Conservation (phyloP, 2,888 invertebrate genomes). For the Cacoxenus indagator region DNA sequence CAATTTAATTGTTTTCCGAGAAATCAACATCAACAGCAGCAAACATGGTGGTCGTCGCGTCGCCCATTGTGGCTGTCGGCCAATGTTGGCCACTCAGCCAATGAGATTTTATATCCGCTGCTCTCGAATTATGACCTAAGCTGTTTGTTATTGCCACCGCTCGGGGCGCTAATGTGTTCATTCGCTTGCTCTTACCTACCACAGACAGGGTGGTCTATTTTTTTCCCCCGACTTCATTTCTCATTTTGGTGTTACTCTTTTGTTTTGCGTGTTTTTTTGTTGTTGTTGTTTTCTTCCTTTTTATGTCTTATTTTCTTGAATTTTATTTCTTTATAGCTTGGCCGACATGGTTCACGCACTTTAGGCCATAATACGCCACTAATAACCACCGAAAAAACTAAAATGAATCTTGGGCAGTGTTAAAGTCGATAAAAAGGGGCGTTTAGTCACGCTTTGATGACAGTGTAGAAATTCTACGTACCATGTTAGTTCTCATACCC, state of each 20-base stretch:
- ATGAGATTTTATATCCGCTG: constrained; percentile 50
- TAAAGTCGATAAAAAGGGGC: constrained; percentile 60
- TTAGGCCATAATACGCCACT: constrained; percentile 63
- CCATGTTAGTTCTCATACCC: constrained; percentile 27
- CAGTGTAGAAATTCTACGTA: constrained; percentile 60
- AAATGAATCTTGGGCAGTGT: constrained; percentile 34
- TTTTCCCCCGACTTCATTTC: constrained; percentile 46
- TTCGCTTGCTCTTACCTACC: constrained; percentile 40
- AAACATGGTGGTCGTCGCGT: constrained; percentile 65
- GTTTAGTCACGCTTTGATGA: constrained; percentile 71
- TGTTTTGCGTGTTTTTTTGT: background rate
- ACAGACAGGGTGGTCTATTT: constrained; percentile 58
- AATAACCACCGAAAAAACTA: constrained; percentile 56
- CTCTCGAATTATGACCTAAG: constrained; percentile 22
- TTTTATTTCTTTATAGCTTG: constrained; percentile 24
- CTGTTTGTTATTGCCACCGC: constrained; percentile 31
- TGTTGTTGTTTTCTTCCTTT: background rate
- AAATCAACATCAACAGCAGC: constrained; percentile 32
- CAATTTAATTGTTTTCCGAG: constrained; percentile 1
- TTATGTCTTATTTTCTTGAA: constrained; percentile 48
- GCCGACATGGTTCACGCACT: constrained; percentile 65
- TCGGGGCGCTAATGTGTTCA: constrained; percentile 57
- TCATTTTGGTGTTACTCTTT: no score
- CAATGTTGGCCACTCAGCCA: constrained; percentile 36
- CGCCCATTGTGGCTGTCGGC: background rate